Conservation (phyloP, 2,797 vertebrate genomes). For the Cirrhinus molitorella region DNA sequence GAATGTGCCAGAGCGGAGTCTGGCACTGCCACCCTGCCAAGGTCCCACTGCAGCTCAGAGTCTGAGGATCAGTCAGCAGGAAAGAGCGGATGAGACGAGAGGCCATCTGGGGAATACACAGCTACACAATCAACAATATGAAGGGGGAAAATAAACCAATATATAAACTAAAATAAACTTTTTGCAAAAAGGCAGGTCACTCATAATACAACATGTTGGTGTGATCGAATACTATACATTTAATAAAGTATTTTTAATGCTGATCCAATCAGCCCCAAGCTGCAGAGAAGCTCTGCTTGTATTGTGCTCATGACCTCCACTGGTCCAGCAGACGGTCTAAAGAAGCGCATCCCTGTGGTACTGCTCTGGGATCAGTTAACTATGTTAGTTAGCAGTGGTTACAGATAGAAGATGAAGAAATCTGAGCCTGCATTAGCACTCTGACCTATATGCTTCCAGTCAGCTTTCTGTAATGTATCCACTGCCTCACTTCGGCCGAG, state of each 20-base stretch:
- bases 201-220: not conserved
- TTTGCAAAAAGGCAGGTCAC: not conserved
- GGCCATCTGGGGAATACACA: conserved; percentile 25
- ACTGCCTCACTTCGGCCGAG: conserved; percentile 6
- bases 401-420: conserved; percentile 20
- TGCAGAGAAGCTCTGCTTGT: not conserved
- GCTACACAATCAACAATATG: conserved; percentile 32
- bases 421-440: conserved; percentile 17
- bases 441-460: conserved; percentile 15
- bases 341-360: not conserved
- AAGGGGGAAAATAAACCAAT: not conserved
- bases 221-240: not conserved
- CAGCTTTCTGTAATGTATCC: conserved; percentile 17
- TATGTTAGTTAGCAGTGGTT: conserved; percentile 4
- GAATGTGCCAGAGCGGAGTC: conserved; percentile 22
- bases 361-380: conserved; percentile 26
- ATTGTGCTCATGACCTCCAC: not conserved
- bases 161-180: not conserved
- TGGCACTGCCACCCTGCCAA: conserved; percentile 18
- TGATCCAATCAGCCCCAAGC: conserved; percentile 3
- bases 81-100: conserved; percentile 23
- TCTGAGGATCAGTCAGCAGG: conserved; percentile 35
- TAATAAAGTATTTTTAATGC: not conserved
- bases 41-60: conserved; percentile 52
- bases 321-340: conserved; percentile 12